Evolutionary conservation across 2,797 vertebrate species (phyloP).

Genomic region (Halcyon smyrnensis): DNA sequence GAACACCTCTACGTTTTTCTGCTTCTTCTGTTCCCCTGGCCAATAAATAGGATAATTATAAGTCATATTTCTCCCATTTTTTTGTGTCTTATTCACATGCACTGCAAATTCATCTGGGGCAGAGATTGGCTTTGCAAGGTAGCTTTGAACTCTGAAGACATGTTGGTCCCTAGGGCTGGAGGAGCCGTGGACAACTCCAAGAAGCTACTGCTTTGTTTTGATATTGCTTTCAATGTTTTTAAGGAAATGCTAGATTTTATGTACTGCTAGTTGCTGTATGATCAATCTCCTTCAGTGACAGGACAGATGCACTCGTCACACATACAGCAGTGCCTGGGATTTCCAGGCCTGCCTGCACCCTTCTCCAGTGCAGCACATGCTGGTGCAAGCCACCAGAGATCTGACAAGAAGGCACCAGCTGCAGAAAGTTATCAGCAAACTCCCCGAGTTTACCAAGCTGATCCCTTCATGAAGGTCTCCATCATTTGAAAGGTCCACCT

Average conservation of each 20-base stretch:
- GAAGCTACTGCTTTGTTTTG: neutral
- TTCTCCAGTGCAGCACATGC: accelerated
- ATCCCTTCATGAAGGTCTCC: neutral
- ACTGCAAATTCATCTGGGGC: neutral
- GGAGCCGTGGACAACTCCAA: neutral
- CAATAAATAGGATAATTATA: neutral
- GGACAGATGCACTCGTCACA: neutral
- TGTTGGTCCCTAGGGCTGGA: neutral
- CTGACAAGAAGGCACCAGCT: neutral
- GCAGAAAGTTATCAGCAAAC: neutral
- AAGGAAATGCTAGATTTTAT: accelerated
- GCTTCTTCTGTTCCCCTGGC: neutral
- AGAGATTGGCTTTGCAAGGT: neutral
- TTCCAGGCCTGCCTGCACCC: neutral
- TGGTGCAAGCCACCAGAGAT: neutral
- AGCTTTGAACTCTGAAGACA: neutral
- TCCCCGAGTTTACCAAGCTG: neutral
- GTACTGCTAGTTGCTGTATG: neutral
- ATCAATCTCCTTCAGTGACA: neutral
- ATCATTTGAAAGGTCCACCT: neutral
- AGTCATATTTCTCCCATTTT: neutral
- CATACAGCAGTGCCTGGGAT: neutral
- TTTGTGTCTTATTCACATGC: neutral
- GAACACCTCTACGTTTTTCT: neutral
- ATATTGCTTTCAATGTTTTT: neutral